Base-by-base conservation (phyloP, 2,888 invertebrate genomes). In the Drosophila siamana region DNA sequence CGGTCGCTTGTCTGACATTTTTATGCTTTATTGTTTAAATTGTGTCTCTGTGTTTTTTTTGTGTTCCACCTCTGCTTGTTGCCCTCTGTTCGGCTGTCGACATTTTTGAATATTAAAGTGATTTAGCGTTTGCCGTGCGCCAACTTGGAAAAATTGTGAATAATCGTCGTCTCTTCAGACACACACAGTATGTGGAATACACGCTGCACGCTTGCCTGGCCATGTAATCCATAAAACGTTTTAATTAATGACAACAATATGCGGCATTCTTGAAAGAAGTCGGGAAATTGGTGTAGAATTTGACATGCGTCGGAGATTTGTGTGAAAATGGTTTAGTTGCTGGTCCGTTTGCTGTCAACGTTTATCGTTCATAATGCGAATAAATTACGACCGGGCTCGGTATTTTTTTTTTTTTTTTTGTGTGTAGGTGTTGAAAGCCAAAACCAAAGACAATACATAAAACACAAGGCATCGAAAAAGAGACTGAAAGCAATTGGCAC, bases 231-330 rank as follows among this genome's bases (percentile, higher is more conserved):
- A 85, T 86, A 86, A 86, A 86, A 88, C 88, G 86, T 84, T 86
- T 86, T 86, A 86, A 86, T 86, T 86, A 86, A 86, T 86, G 86
- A 84, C 86, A 86, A 86, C 88, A 86, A 86, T 88, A 84, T 88
- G 86, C 83, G 85, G 83, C 77, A 68, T 74, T 89, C 79, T 85
- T 67, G 77, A 11, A 69, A 62, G 76, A 47, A 46, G 26, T 64
- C 24, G 52, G 57, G 41, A 46, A 68, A 68, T 61, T 70, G 69
- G 54, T 59, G 56, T 80, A 65, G 69, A 54, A 65, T 73, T 64
- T 69, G 89, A 85, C 73, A 69, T 69, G 59, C 57, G 64, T 66
- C 46, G 62, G 62, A 68, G 76, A 81, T 75, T 72, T 79, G 75
- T 82, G 83, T 76, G 67, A 56, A 85, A 76, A 60, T 78, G 74